phyloP scores from a whole-genome alignment of 2,113 vertebrate species.

The Melanostigma gelatinosum region DNA sequence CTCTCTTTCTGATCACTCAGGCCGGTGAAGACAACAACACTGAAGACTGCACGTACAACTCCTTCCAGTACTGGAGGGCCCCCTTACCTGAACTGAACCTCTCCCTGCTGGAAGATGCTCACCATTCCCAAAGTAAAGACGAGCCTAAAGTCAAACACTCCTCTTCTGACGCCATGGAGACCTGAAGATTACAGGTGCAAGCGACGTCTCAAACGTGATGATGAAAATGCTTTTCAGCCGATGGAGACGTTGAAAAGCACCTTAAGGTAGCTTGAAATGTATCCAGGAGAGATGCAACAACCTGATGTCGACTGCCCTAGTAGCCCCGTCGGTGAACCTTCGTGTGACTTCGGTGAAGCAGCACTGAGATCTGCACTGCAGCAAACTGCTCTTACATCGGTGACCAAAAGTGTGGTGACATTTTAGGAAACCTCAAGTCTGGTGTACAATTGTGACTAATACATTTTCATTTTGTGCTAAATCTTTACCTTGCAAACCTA shows the following conservation, averaged over 20 bases:
- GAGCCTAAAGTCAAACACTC: slow-evolving; percentile 62
- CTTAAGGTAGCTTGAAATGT: slow-evolving; percentile 3
- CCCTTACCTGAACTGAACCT: slow-evolving; percentile 89
- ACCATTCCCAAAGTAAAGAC: slow-evolving; percentile 30
- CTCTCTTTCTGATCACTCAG: slow-evolving; percentile 36
- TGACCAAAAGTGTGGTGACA: neutral
- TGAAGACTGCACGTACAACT: slow-evolving; percentile 88
- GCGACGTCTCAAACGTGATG: neutral
- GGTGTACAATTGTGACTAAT: neutral
- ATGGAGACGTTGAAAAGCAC: neutral
- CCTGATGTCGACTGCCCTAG: neutral
- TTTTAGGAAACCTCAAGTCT: neutral
- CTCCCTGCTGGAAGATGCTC: slow-evolving; percentile 83
- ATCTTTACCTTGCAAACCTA: neutral
- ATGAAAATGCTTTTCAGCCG: neutral
- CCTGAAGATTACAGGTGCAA: slow-evolving; percentile 76
- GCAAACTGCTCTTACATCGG: neutral
- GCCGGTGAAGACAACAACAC: slow-evolving; percentile 3
- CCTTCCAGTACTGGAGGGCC: slow-evolving; percentile 92
- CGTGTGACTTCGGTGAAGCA: neutral
- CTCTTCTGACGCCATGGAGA: slow-evolving; percentile 88
- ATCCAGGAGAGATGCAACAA: neutral
- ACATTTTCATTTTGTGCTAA: neutral
- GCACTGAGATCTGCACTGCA: neutral
- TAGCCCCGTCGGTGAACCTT: neutral